Percentiles rank a stretch among this genome's conserved stretches.
These are phyloP conservation scores for Halyomorpha halys DNA, from an alignment of 1,140 invertebrate species.

Conservation along the genomic window DNA sequence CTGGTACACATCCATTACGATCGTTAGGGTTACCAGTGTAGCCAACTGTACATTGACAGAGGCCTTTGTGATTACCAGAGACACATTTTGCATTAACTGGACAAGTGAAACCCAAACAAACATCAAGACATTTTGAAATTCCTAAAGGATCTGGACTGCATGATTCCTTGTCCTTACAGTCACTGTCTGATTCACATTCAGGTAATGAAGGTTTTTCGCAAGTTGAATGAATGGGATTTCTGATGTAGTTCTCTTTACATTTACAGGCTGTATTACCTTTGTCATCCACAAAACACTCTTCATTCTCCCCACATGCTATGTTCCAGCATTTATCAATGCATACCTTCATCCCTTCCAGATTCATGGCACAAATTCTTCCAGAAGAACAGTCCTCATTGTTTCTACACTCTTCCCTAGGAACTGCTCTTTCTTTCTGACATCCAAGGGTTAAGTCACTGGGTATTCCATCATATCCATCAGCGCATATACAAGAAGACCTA, in stretches of 20 bases:
- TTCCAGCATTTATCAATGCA: conserved; percentile 69
- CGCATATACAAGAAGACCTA: conserved; percentile 71
- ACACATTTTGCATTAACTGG: conserved; percentile 70
- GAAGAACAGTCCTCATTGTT: conserved; percentile 57
- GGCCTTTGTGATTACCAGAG: conserved; percentile 57
- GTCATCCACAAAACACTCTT: conserved; percentile 58
- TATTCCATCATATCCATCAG: conserved; percentile 66
- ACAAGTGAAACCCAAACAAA: conserved; percentile 70
- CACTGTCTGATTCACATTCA: conserved; percentile 58
- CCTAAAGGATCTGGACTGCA: conserved; percentile 74
- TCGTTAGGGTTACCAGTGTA: conserved; percentile 81
- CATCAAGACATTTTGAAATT: conserved; percentile 66
- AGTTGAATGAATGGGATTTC: conserved; percentile 65
- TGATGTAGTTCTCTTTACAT: conserved; percentile 62
- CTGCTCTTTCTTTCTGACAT: conserved; percentile 52
- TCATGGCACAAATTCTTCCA: conserved; percentile 45
- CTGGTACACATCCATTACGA: conserved; percentile 64
- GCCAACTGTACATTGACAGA: conserved; percentile 67
- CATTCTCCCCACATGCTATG: conserved; percentile 67
- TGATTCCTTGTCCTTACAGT: conserved; percentile 55
- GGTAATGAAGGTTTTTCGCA: conserved; percentile 79
- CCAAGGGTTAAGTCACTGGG: conserved; percentile 63
- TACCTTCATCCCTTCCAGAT: conserved; percentile 44
- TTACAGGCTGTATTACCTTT: conserved; percentile 58
- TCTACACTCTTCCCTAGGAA: conserved; percentile 48